Evolutionary conservation across 2,888 invertebrate species (phyloP).

Genomic region (Eumerus sabulonum): DNA sequence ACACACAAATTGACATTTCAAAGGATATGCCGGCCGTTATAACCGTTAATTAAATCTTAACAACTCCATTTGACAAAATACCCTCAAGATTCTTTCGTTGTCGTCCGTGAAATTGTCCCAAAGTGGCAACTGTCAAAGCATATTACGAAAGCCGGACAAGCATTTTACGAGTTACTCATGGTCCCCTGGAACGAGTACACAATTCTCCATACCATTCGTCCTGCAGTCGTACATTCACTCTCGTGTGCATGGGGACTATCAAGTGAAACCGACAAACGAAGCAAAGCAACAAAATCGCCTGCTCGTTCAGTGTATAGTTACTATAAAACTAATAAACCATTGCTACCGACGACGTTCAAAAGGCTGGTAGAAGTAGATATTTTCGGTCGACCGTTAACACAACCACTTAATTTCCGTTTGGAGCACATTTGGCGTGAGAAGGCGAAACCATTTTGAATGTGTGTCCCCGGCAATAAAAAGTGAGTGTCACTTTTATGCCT

Average conservation of each 20-base stretch:
- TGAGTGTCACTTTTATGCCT: conserved; percentile 35
- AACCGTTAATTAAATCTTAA: conserved; percentile 38
- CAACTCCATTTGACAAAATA: conserved; percentile 26
- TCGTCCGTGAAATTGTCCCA: conserved; percentile 3
- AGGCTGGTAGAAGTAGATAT: conserved; percentile 13
- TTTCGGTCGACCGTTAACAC: conserved; percentile 20
- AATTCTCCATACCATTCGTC: too few relatives aligned
- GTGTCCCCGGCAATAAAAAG: conserved; percentile 29
- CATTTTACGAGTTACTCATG: conserved; percentile 21
- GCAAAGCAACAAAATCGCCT: too few relatives aligned
- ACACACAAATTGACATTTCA: conserved; percentile 18
- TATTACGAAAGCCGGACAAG: conserved; percentile 13
- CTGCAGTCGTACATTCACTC: too few relatives aligned
- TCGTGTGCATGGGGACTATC: too few relatives aligned
- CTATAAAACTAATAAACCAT: too few relatives aligned
- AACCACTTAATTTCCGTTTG: conserved; percentile 30
- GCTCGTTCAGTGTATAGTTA: too few relatives aligned
- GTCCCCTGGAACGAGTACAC: too few relatives aligned
- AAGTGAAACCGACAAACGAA: too few relatives aligned
- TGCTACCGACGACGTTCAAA: too few relatives aligned
- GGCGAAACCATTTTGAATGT: conserved; percentile 28
- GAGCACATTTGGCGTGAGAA: conserved; percentile 14
- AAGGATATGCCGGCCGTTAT: conserved; percentile 2
- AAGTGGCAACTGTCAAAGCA: conserved; percentile 2
- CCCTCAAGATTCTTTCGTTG: neutral